These are phyloP conservation scores for Eulemur mongoz DNA, from an alignment of 2,797 vertebrate species.

Conservation along the genomic window DNA sequence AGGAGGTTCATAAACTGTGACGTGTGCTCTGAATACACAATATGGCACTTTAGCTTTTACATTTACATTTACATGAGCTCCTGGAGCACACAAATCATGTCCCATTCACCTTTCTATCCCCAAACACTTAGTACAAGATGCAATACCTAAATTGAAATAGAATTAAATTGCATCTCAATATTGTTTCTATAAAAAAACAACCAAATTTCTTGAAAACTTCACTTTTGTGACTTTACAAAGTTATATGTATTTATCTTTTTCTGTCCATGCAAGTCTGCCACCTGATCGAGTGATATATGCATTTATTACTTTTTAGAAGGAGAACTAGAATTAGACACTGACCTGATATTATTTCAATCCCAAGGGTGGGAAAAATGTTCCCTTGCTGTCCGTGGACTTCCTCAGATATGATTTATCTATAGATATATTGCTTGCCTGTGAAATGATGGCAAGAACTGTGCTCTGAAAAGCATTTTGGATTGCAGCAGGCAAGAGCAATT, in stretches of 20 bases:
- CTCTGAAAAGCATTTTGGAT: background rate
- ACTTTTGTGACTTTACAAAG: background rate
- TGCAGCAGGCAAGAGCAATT: conserved; percentile 6
- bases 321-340: conserved; percentile 19
- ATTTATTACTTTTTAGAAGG: background rate
- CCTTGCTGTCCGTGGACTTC: background rate
- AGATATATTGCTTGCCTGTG: background rate
- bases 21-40: background rate
- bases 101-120: background rate
- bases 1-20: background rate
- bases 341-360: background rate
- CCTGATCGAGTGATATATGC: background rate
- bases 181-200: conserved; percentile 22
- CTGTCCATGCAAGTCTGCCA: background rate
- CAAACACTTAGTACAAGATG: background rate
- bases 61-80: background rate
- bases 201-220: background rate
- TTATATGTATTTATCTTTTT: background rate
- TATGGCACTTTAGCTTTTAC: background rate
- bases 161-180: background rate
- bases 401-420: background rate
- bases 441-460: background rate
- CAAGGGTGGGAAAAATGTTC: background rate
- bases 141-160: conserved; percentile 33
- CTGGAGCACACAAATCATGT: background rate